Evolutionary conservation across 2,113 vertebrate species (phyloP).

Genomic region (Eubucco bourcierii): DNA sequence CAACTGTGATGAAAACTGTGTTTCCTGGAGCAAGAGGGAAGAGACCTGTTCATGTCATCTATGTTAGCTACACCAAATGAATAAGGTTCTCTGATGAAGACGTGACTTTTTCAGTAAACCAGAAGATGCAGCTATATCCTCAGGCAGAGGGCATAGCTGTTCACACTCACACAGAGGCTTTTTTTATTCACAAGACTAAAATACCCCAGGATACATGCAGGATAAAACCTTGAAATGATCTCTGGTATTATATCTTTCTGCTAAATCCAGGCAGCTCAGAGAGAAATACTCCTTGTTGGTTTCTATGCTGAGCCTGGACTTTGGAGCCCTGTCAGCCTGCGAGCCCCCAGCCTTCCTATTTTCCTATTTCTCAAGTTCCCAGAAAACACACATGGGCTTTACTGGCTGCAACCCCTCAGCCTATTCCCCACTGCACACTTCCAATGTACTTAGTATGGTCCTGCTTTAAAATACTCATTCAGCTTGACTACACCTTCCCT

Average conservation of each 20-base stretch:
- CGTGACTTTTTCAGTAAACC: neutral
- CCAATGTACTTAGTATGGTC: neutral
- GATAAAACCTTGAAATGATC: neutral
- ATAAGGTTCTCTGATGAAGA: neutral
- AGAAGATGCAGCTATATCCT: neutral
- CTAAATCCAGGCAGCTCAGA: neutral
- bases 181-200: neutral
- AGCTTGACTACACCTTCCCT: neutral
- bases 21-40: neutral
- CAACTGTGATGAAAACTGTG: neutral
- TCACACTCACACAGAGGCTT: neutral
- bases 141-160: neutral
- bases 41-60: neutral
- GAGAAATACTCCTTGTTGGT: neutral
- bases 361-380: neutral
- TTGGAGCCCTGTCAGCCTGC: neutral
- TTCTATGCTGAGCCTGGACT: fast-evolving
- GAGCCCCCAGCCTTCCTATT: neutral
- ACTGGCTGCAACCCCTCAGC: neutral
- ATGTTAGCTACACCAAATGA: neutral
- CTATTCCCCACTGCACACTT: neutral
- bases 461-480: neutral
- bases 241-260: neutral
- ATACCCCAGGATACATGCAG: neutral
- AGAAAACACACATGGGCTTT: neutral